Base-by-base conservation (phyloP, 2,888 invertebrate species). In the Zygaena filipendulae region DNA sequence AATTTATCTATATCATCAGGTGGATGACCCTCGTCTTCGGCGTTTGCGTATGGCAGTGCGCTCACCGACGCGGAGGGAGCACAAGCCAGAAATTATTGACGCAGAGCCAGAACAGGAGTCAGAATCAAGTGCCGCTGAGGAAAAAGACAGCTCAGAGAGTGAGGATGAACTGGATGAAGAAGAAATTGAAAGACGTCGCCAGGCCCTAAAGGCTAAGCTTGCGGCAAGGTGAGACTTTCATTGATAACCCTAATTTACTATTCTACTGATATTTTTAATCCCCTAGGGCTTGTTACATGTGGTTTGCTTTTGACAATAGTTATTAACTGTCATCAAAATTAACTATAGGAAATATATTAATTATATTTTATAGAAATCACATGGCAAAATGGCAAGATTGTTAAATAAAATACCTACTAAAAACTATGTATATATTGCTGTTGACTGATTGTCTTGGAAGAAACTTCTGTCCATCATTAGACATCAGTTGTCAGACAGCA, bases 81-180 rank as follows among this genome's bases (percentile, higher is more conserved):
- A 87, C 43, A 62, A 62, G 28, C 77, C 77, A 0, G 77, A 77
- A 43, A 66, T 79, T 19, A 75, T 79, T 33, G 67, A 75, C 39
- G 80, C 72, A 1, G 72, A 75, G 21, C 68, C 74, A 0, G 71
- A 64, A 13, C 59, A 52, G 3, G 77, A 67, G 46, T 61, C 71
- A 3, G 62, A 82, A 29, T 66, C 83, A 11, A 83, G 81, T 41
- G 70, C 47, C 4, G 64, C 66, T 4, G 71, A 70, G 25, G 61
- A 49, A 0, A 60, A 45, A 26, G 71, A 70, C 36, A 77, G 70
- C 38, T 82, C 82, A 0, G 90, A 90, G 47, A 90, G 90, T 35
- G 93, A 94, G 52, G 91, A 90, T 39, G 92, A 93, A 41, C 67
- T 93, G 2, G 92, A 92, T 40, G 94, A 94, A 39, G 85, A 85